These are phyloP conservation scores for Paramormyrops kingsleyae DNA, from an alignment of 2,113 vertebrate species.

Conservation along the genomic window DNA sequence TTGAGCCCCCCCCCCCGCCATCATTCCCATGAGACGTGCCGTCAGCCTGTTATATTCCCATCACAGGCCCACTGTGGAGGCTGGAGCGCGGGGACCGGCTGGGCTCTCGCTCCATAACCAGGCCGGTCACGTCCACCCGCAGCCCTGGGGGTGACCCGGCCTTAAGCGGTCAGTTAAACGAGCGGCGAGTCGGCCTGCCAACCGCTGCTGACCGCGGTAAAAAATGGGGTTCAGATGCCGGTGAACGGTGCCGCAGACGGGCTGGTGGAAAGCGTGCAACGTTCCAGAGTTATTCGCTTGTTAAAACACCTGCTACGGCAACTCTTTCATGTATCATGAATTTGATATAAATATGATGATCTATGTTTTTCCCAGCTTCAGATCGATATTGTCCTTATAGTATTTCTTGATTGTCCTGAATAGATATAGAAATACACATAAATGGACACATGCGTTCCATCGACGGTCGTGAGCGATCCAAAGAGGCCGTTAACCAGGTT, in stretches of 20 bases:
- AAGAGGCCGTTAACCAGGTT: conserved; percentile 14
- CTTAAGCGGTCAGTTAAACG: not conserved
- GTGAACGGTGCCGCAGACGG: not conserved
- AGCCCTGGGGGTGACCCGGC: not conserved
- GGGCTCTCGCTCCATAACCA: not conserved
- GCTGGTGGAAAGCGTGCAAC: not conserved
- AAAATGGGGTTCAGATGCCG: not conserved
- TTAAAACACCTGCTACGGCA: not conserved
- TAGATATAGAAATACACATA: not conserved
- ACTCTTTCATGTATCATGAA: no score
- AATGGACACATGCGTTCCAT: not conserved
- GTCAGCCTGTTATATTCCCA: not conserved
- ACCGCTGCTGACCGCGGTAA: not conserved
- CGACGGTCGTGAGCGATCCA: not conserved
- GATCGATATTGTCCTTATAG: not conserved
- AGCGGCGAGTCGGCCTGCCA: not conserved
- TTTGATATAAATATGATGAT: not conserved
- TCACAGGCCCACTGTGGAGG: not conserved
- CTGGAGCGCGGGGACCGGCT: not conserved
- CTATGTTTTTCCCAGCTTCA: not conserved
- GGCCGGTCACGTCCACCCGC: not conserved
- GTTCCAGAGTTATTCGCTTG: not conserved
- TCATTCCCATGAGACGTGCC: not conserved
- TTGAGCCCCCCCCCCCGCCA: not conserved
- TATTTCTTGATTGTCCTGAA: not conserved